phyloP scores from a whole-genome alignment of 2,113 vertebrate genomes.

The Salvelinus fontinalis region DNA sequence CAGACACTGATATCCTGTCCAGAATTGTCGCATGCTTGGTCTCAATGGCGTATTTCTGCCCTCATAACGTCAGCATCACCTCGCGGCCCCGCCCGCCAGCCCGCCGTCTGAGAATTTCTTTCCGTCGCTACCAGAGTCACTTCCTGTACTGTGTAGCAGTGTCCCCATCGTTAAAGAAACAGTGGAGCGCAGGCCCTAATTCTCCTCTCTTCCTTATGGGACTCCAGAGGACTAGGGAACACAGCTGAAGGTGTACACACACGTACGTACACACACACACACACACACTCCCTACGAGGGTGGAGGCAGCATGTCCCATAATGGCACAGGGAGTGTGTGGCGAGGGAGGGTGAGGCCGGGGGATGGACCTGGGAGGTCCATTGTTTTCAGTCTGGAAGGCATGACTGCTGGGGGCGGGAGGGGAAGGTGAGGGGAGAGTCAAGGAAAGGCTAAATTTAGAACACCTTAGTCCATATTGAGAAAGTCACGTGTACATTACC shows the following conservation, averaged over 20 bases:
- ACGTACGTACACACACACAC: neutral
- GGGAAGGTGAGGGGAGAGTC: conserved; percentile 68
- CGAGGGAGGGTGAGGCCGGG: conserved; percentile 14
- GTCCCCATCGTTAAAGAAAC: conserved; percentile 56
- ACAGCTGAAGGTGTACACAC: neutral
- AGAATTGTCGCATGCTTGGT: conserved; percentile 9
- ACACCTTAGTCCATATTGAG: conserved; percentile 56
- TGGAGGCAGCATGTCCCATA: conserved; percentile 55
- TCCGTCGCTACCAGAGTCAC: conserved; percentile 46
- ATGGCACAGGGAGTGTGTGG: conserved; percentile 40
- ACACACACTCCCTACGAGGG: conserved; percentile 48
- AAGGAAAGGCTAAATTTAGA: conserved; percentile 72
- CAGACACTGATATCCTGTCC: conserved; percentile 51
- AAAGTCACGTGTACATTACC: conserved; percentile 66
- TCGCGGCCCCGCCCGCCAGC: neutral
- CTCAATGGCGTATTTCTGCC: conserved; percentile 39
- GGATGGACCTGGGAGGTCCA: conserved; percentile 65
- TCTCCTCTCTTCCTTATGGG: conserved; percentile 64
- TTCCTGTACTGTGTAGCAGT: conserved; percentile 64
- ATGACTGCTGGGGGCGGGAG: conserved; percentile 64
- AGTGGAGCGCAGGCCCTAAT: conserved; percentile 40
- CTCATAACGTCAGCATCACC: conserved; percentile 36
- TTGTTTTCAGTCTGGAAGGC: conserved; percentile 75
- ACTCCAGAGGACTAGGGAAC: conserved; percentile 33
- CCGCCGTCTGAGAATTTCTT: conserved; percentile 61